phyloP scores from a whole-genome alignment of 2,113 vertebrate genomes.

The Romanogobio albipinnatus region DNA sequence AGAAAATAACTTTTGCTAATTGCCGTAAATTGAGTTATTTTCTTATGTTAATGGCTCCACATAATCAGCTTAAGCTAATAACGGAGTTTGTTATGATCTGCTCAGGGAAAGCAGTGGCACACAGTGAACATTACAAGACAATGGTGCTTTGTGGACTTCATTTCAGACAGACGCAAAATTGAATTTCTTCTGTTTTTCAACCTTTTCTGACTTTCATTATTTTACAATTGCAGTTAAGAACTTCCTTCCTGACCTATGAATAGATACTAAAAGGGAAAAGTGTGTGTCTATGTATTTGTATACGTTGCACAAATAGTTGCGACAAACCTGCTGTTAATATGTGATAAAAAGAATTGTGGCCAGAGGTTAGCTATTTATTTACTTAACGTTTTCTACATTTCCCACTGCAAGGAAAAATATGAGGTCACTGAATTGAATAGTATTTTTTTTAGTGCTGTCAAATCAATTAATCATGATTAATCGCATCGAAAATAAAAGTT shows the following conservation, averaged over 20 bases:
- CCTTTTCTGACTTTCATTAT: conserved; percentile 55
- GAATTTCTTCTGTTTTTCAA: conserved; percentile 49
- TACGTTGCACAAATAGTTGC: neutral
- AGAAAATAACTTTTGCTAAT: conserved; percentile 23
- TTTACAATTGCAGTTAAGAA: conserved; percentile 57
- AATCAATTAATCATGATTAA: too few relatives aligned
- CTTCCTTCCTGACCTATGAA: conserved; percentile 25
- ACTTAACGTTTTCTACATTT: neutral
- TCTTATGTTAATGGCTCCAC: neutral
- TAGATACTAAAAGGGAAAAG: neutral
- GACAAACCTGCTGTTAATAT: neutral
- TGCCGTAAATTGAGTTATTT: neutral
- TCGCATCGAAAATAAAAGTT: too few relatives aligned
- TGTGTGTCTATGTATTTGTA: neutral
- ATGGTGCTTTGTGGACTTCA: conserved; percentile 9
- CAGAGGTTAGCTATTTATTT: neutral
- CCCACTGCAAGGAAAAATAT: neutral
- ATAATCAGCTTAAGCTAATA: conserved; percentile 19
- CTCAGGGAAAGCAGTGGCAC: neutral
- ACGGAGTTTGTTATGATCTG: neutral
- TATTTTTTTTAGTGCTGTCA: too few relatives aligned
- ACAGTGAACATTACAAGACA: neutral
- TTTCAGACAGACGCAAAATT: conserved; percentile 38
- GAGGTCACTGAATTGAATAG: too few relatives aligned
- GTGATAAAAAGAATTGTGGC: neutral